Base-by-base conservation (phyloP, 2,888 invertebrate species). In the Meandrusa payeni region DNA sequence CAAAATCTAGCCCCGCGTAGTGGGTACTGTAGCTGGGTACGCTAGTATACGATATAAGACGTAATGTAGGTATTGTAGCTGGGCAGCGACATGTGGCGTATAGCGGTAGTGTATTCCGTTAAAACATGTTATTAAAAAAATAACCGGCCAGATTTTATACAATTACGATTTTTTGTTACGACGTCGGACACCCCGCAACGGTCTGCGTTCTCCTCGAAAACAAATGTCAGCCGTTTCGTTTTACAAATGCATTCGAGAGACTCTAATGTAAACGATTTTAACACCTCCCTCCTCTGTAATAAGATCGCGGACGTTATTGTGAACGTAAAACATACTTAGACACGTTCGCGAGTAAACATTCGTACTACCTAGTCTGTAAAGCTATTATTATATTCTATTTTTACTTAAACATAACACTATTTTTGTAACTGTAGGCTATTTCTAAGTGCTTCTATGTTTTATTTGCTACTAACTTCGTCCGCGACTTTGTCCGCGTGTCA, bases 131-230 rank as follows among this genome's bases (percentile, higher is more conserved):
- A 59, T 59, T 59, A 59, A 64, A 33, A 38, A 58, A 55, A n/a
- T n/a, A n/a, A n/a, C 52, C 50, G 48, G 53, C 54, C 64, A 65
- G 61, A 69, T 68, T 71, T 64, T 54, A 57, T 61, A 65, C 60
- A 59, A 61, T 61, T 57, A 50, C 48, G 46, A n/a, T 46, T 54
- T 64, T 63, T 68, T 68, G 63, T 68, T 56, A 22, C 23, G 4
- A 13, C 11, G 22, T 29, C 44, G 34, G 50, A 45, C 59, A 69
- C 61, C 68, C 67, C 70, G 61, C 69, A 59, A 59, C 49, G 61
- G 52, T 41, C 29, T 49, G 48, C 59, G 61, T 60, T 66, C 56
- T 55, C 52, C 56, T 60, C 51, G 55, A 55, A 64, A 64, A 67
- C 60, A 64, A 55, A 54, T 40, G 15, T 20, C 22, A 5, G 37